Evolutionary conservation across 1,140 invertebrate genomes (phyloP).

Genomic region (Frieseomelitta varia): DNA sequence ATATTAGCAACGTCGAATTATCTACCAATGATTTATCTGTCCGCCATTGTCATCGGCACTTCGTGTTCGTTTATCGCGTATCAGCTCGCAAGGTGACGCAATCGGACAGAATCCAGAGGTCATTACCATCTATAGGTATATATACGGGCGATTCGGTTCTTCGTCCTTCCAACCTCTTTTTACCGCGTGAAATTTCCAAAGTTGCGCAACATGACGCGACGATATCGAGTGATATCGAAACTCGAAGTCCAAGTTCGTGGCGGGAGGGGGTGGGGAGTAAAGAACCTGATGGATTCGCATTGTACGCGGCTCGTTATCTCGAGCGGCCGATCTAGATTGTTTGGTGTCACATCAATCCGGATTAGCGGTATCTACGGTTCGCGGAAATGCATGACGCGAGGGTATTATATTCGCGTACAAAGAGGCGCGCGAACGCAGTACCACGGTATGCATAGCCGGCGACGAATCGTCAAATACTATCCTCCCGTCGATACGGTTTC

Average conservation of each 20-base stretch:
- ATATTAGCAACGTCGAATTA: too few species aligned
- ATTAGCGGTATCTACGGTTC: conserved; percentile 61
- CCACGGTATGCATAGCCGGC: neutral
- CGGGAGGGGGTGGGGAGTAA: too few species aligned
- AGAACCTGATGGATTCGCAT: neutral
- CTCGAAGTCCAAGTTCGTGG: neutral
- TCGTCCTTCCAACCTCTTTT: too few species aligned
- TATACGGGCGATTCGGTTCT: neutral
- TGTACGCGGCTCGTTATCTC: conserved; percentile 26
- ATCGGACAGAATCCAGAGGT: neutral
- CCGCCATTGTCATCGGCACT: neutral
- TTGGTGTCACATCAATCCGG: conserved; percentile 40
- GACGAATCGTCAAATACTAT: neutral
- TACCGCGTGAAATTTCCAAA: neutral
- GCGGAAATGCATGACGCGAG: conserved; percentile 52
- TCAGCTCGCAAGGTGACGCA: neutral
- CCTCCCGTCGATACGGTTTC: conserved; percentile 25
- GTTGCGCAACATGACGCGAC: too few species aligned
- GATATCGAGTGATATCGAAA: neutral
- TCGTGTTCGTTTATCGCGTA: neutral
- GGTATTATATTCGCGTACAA: conserved; percentile 40
- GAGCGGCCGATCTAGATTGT: conserved; percentile 43
- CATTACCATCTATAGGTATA: neutral
- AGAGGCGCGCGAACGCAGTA: conserved; percentile 13
- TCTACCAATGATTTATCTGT: neutral